Percentiles rank a stretch among this genome's conserved stretches.
Evolutionary conservation across 2,888 invertebrate species (phyloP).

Genomic region (Drosophila suboccidentalis): DNA sequence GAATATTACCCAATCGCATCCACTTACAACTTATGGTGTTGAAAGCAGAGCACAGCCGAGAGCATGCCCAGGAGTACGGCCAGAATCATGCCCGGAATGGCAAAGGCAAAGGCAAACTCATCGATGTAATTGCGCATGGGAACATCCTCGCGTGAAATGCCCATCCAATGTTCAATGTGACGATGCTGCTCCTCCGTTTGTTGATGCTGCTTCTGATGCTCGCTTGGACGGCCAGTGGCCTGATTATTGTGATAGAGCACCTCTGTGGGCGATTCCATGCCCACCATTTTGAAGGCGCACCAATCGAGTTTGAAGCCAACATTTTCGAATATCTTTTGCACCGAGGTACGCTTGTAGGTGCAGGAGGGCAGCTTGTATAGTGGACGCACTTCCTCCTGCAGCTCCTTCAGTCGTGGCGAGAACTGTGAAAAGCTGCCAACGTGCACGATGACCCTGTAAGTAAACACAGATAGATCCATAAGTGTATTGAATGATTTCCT

Average conservation of each 20-base stretch:
- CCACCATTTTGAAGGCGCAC: constrained; percentile 94
- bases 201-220: constrained; percentile 44
- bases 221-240: constrained; percentile 58
- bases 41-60: constrained; percentile 91
- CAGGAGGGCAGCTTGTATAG: constrained; percentile 92
- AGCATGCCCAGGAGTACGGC: constrained; percentile 89
- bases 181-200: constrained; percentile 61
- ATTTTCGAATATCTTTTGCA: constrained; percentile 93
- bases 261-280: constrained; percentile 84
- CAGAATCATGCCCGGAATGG: constrained; percentile 90
- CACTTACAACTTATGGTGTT: constrained; percentile 92
- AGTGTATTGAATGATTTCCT: neutral
- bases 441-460: constrained; percentile 90
- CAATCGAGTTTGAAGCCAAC: constrained; percentile 93
- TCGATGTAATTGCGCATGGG: constrained; percentile 90
- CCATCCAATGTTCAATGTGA: constrained; percentile 88
- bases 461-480: neutral
- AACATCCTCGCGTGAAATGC: constrained; percentile 87
- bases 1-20: constrained; percentile 6
- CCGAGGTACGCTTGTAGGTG: constrained; percentile 94
- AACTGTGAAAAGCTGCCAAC: constrained; percentile 92
- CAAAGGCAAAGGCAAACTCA: constrained; percentile 90
- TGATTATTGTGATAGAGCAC: constrained; percentile 84
- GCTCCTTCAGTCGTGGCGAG: constrained; percentile 86
- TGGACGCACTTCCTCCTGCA: constrained; percentile 92